Evolutionary conservation across 2,888 invertebrate species (phyloP), one percentile per base, ranked within the genome.

Genomic region (Drosophila setosimentum): DNA sequence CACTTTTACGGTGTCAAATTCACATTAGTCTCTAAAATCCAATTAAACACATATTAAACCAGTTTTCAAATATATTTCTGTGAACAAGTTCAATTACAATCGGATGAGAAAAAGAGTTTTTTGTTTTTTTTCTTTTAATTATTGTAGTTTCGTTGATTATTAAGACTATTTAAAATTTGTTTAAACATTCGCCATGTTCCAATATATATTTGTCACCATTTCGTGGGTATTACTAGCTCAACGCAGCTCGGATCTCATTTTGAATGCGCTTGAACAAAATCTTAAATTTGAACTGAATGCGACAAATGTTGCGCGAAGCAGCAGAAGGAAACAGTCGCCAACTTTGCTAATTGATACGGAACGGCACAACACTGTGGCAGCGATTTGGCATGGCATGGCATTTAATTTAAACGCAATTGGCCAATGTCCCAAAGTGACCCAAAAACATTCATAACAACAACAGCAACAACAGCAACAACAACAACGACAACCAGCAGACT

Each of bases 241-340:
- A 21, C 16, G 42, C 24, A 24, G 32, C 27, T 58, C 67, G 73
- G 85, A 85, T 85, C 74, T 73, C 69, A 62, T 76, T 83, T 70
- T 77, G 69, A 80, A 77, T 74, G 83, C 77, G 86, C 73, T 73
- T 63, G 24, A 54, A 35, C 61, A 74, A 78, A 85, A 65, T 64
- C 70, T 64, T 68, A 76, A 78, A 65, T 72, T 76, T 60, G 68
- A 83, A 80, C 80, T 83, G 78, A 78, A 83, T 86, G 78, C 76
- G 69, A 76, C 83, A 83, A 80, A 76, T 85, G 73, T 66, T 62
- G 66, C 64, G 51, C 61, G 32, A 32, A 33, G 13, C 45, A 32
- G 53, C 33, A 51, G 53, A 33, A 40, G 60, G 32, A 40, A 45
- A 32, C 5, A 42, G 45, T 37, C 51, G 49, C 33, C 32, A 59